phyloP scores from a whole-genome alignment of 2,113 vertebrate species.

The Aldabrachelys gigantea region DNA sequence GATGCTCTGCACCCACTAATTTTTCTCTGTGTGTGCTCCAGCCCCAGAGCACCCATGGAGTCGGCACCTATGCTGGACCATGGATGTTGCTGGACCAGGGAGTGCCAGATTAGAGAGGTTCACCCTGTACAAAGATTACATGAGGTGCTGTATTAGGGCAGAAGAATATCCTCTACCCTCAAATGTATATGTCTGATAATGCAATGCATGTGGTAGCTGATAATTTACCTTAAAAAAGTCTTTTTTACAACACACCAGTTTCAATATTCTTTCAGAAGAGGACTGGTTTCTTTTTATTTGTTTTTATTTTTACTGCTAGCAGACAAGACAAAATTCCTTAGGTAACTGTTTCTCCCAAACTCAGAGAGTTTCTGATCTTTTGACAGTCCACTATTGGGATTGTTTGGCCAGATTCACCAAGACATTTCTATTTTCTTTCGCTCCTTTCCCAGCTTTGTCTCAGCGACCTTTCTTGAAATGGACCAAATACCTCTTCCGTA shows the following conservation, averaged over 20 bases:
- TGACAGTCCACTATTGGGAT: neutral
- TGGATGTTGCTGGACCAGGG: too few relatives aligned
- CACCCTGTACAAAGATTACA: neutral
- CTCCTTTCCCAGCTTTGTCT: neutral
- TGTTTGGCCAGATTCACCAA: neutral
- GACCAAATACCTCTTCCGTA: neutral
- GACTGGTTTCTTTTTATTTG: neutral
- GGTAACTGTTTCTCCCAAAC: neutral
- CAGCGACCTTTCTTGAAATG: neutral
- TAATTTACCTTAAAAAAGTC: neutral
- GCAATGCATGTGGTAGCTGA: constrained; percentile 5
- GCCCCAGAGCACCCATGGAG: too few relatives aligned
- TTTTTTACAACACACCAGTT: neutral
- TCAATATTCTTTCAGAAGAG: neutral
- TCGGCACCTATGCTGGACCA: too few relatives aligned
- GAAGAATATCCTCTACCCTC: constrained; percentile 47
- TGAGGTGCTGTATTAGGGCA: constrained; percentile 42
- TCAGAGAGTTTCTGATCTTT: neutral
- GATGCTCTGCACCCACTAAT: too few relatives aligned
- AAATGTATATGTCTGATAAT: constrained; percentile 29
- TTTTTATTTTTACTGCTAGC: neutral
- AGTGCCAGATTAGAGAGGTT: too few relatives aligned
- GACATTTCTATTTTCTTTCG: neutral
- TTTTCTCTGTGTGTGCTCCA: too few relatives aligned
- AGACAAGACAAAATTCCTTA: neutral